Conservation (phyloP, 2,888 invertebrate species). For the Coelinius sp. region DNA sequence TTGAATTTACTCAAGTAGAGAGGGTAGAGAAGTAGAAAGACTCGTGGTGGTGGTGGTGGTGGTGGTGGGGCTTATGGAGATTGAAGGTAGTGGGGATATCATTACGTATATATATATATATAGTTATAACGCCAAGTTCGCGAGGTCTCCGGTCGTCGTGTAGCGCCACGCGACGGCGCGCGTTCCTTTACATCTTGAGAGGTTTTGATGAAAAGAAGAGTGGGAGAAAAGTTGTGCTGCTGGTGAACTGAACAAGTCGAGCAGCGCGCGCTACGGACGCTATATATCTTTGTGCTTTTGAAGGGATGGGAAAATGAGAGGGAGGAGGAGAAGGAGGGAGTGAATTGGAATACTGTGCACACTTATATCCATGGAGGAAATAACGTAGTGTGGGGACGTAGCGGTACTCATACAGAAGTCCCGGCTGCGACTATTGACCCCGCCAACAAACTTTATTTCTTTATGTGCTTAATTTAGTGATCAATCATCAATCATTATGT, state of each 20-base stretch:
- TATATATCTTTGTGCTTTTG: neutral
- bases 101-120: too few species aligned
- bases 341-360: slow-evolving; percentile 38
- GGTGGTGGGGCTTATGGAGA: slow-evolving; percentile 28
- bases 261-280: slow-evolving; percentile 24
- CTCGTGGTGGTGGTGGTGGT: neutral
- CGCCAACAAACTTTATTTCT: slow-evolving; percentile 29
- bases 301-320: slow-evolving; percentile 20
- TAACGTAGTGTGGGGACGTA: slow-evolving; percentile 63
- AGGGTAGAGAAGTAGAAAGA: neutral
- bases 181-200: slow-evolving; percentile 35
- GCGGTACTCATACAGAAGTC: slow-evolving; percentile 68
- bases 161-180: slow-evolving; percentile 66
- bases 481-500: neutral
- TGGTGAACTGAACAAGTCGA: slow-evolving; percentile 36
- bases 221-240: slow-evolving; percentile 43
- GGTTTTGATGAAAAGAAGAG: slow-evolving; percentile 36
- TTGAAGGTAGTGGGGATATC: slow-evolving; percentile 37
- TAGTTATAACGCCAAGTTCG: slow-evolving; percentile 58
- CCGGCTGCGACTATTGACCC: slow-evolving; percentile 68
- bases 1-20: slow-evolving; percentile 41
- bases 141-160: slow-evolving; percentile 68
- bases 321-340: slow-evolving; percentile 41
- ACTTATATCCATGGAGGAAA: slow-evolving; percentile 53
- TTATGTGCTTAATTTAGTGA: neutral